These are phyloP conservation scores for Teinopalpus imperialis DNA, from an alignment of 2,888 invertebrate species.

Conservation along the genomic window DNA sequence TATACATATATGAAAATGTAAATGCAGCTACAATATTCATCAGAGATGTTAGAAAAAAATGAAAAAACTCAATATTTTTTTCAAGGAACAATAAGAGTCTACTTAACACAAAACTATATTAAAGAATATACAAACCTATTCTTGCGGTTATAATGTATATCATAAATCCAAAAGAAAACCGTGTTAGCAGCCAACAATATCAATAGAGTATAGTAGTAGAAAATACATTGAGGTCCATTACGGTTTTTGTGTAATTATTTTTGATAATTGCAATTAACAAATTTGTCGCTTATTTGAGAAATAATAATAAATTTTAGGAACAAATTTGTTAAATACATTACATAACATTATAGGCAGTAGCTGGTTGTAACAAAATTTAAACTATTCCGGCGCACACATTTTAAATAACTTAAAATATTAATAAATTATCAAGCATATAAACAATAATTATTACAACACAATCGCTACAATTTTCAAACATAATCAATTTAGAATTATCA, in stretches of 20 bases:
- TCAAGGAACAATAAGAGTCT: slow-evolving; percentile 10
- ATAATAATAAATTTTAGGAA: slow-evolving; percentile 6
- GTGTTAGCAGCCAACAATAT: slow-evolving; percentile 17
- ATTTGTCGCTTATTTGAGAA: not conserved
- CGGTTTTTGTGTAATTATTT: not conserved
- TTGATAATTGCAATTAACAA: not conserved
- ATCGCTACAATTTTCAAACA: not conserved
- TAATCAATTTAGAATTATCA: not conserved
- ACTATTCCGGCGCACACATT: not conserved
- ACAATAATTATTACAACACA: not conserved
- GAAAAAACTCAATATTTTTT: slow-evolving; percentile 1
- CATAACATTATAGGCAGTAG: slow-evolving; percentile 5
- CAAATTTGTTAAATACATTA: slow-evolving; percentile 5
- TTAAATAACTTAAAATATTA: not conserved
- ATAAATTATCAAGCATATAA: no score
- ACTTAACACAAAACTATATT: slow-evolving; percentile 17
- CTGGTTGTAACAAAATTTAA: not conserved
- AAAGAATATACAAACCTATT: not conserved
- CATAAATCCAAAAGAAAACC: slow-evolving; percentile 15
- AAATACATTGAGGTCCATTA: slow-evolving; percentile 8
- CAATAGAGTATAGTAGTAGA: not conserved
- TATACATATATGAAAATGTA: slow-evolving; percentile 2
- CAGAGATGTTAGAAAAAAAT: slow-evolving; percentile 1
- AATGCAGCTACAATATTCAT: slow-evolving; percentile 13
- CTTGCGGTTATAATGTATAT: slow-evolving; percentile 9